These are phyloP conservation scores for Rutilus rutilus DNA, from an alignment of 2,113 vertebrate genomes.

Conservation along the genomic window DNA sequence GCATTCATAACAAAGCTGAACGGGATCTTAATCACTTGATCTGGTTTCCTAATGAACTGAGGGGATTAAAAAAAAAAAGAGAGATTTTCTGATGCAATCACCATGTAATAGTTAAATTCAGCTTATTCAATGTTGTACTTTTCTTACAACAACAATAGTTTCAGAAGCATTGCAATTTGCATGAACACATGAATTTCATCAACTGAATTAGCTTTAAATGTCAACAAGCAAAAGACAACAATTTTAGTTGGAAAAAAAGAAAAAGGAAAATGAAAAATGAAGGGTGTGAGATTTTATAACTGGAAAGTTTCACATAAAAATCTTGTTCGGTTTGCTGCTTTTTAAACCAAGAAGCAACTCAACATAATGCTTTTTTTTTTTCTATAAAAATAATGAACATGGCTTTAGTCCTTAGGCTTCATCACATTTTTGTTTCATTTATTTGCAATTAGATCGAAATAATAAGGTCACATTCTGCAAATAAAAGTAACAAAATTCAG, in stretches of 20 bases:
- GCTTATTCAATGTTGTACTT: too few relatives aligned
- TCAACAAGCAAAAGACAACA: not conserved
- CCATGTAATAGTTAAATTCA: not conserved
- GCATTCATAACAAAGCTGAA: not conserved
- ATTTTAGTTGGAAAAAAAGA: not conserved
- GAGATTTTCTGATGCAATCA: slow-evolving; percentile 12
- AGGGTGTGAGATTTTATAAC: not conserved
- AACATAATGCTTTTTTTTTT: not conserved
- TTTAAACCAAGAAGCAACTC: not conserved
- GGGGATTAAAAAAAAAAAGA: not conserved
- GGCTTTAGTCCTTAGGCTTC: not conserved
- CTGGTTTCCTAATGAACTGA: slow-evolving; percentile 5
- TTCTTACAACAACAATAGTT: not conserved
- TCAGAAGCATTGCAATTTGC: not conserved
- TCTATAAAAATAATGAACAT: not conserved
- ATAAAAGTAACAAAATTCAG: not conserved
- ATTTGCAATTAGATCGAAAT: not conserved
- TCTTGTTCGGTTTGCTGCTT: too few relatives aligned
- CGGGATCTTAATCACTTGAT: not conserved
- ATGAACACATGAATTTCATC: not conserved
- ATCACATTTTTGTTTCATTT: not conserved
- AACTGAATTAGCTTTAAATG: not conserved
- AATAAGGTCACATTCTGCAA: not conserved
- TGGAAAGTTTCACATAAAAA: not conserved
- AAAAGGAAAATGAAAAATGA: not conserved